Evolutionary conservation across 2,797 vertebrate genomes (phyloP).

Genomic region (Champsocephalus esox): DNA sequence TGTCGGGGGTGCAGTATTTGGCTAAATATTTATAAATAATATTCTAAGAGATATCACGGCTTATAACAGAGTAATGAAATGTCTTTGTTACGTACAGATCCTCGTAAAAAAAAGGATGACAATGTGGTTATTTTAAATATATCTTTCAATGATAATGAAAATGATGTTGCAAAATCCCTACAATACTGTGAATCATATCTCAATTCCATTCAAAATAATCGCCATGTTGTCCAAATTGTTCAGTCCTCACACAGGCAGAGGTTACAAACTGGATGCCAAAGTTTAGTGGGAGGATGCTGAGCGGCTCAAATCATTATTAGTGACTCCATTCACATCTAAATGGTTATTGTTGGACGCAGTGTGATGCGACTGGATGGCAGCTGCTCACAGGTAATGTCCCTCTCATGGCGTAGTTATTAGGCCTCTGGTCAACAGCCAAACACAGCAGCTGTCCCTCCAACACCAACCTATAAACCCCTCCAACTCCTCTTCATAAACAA

Average conservation of each 20-base stretch:
- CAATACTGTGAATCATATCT: no score
- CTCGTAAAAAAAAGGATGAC: no score
- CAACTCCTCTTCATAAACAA: slow-evolving; percentile 81
- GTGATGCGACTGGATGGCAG: slow-evolving; percentile 66
- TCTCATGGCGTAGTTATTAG: slow-evolving; percentile 73
- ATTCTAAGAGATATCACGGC: no score
- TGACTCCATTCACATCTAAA: slow-evolving; percentile 44
- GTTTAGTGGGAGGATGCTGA: neutral
- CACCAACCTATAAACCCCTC: slow-evolving; percentile 81
- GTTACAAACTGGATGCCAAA: slow-evolving; percentile 42
- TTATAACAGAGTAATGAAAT: no score
- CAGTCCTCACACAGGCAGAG: slow-evolving; percentile 13
- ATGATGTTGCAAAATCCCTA: no score
- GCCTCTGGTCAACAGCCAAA: slow-evolving; percentile 85
- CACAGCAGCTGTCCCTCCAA: slow-evolving; percentile 85
- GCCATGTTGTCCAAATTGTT: no score
- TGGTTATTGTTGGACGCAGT: slow-evolving; percentile 62
- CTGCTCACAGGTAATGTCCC: slow-evolving; percentile 82
- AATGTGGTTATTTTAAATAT: no score
- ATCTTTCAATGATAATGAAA: no score
- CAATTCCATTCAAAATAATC: no score
- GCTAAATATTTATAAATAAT: no score
- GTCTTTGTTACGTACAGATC: no score
- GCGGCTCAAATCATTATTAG: slow-evolving; percentile 64
- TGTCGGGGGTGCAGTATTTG: no score